These are phyloP conservation scores for Batillaria attramentaria DNA, from an alignment of 1,140 invertebrate genomes.

Conservation along the genomic window DNA sequence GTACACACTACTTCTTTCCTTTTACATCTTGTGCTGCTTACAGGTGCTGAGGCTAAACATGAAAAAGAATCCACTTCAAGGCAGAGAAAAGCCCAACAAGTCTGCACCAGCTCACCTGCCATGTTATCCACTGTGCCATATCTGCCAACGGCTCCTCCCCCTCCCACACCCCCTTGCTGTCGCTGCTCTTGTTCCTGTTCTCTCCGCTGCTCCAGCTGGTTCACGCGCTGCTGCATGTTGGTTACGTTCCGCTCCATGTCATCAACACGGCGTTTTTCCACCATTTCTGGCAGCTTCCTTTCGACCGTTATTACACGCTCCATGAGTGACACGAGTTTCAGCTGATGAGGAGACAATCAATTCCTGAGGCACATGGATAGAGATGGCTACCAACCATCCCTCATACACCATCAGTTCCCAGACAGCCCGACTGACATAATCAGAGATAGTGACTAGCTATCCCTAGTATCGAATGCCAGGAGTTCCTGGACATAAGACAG, in stretches of 20 bases:
- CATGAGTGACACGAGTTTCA: conserved; percentile 50
- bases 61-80: no score
- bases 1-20: no score
- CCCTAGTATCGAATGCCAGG: no score
- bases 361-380: no score
- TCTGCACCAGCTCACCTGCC: conserved; percentile 14
- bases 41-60: no score
- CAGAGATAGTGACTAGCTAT: no score
- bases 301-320: conserved; percentile 51
- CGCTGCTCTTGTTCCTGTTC: background rate
- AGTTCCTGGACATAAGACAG: no score
- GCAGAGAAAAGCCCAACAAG: background rate
- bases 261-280: background rate
- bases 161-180: background rate
- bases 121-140: conserved; percentile 32
- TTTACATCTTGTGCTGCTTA: no score
- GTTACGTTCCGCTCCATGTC: background rate
- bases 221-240: conserved; percentile 29
- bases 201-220: conserved; percentile 38
- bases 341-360: conserved; percentile 33
- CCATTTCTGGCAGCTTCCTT: conserved; percentile 44
- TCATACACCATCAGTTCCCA: background rate
- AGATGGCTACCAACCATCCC: background rate
- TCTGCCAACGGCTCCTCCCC: background rate
- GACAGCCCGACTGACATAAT: no score